Conservation (phyloP, 2,113 vertebrate species). For the Melospiza georgiana region DNA sequence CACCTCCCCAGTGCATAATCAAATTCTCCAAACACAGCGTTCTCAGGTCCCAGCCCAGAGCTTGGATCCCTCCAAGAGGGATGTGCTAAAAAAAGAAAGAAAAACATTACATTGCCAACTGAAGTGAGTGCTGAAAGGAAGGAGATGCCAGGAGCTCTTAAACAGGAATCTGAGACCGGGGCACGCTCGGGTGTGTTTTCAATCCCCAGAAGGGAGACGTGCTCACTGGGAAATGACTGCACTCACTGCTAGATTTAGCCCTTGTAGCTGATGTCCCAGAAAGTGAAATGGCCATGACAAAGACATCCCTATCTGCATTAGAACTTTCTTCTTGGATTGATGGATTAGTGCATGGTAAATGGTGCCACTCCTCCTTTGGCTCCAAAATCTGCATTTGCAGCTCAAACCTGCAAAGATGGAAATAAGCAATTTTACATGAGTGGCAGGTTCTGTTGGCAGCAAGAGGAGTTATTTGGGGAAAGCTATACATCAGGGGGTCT, state of each 20-base stretch:
- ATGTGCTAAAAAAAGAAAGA: constrained; percentile 50
- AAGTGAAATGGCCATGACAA: neutral
- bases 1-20: constrained; percentile 37
- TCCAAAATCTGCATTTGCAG: neutral
- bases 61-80: neutral
- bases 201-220: neutral
- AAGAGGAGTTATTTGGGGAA: neutral
- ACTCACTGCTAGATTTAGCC: neutral
- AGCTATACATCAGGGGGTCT: neutral
- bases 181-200: neutral
- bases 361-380: neutral
- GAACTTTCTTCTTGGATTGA: neutral
- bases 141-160: constrained; percentile 52
- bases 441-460: accelerated
- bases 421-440: neutral
- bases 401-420: neutral
- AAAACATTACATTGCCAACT: constrained; percentile 45
- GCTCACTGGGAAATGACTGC: constrained; percentile 13
- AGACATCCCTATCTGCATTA: neutral
- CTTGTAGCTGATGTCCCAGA: neutral
- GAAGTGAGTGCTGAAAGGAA: constrained; percentile 43
- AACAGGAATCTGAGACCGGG: neutral
- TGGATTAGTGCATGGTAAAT: neutral
- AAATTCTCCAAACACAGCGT: neutral
- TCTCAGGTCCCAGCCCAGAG: constrained; percentile 29